Evolutionary conservation across 2,888 invertebrate species (phyloP).

Genomic region (Sinelater perroti): DNA sequence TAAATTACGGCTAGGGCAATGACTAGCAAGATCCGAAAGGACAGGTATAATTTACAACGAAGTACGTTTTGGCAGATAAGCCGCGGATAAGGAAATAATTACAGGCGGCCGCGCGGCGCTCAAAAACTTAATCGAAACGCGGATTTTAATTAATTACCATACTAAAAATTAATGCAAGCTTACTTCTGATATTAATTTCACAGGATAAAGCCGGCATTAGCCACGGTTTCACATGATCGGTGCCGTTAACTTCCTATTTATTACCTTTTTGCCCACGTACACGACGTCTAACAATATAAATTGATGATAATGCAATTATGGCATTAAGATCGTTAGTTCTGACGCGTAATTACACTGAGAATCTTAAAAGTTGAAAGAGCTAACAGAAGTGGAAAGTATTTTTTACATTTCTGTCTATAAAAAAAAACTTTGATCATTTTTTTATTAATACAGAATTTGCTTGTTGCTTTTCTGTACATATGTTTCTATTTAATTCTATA

Average conservation of each 20-base stretch:
- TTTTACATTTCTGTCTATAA: too few relatives aligned
- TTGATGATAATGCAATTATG: constrained; percentile 36
- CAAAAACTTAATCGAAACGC: constrained; percentile 22
- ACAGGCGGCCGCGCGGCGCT: constrained; percentile 4
- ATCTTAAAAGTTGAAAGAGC: constrained; percentile 18
- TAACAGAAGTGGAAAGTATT: constrained; percentile 27
- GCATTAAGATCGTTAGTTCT: constrained; percentile 28
- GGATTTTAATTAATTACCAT: constrained; percentile 27
- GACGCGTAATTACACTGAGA: constrained; percentile 24
- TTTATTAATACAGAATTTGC: too few relatives aligned
- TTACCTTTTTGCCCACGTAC: constrained; percentile 31
- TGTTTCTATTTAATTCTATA: too few relatives aligned
- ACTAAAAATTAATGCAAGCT: constrained; percentile 32
- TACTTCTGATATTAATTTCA: constrained; percentile 29
- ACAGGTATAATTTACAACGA: constrained; percentile 28
- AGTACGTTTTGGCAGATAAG: constrained; percentile 9
- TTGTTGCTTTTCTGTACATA: too few relatives aligned
- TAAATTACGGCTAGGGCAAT: constrained; percentile 25
- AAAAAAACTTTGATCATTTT: too few relatives aligned
- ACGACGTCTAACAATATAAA: constrained; percentile 31
- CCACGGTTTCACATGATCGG: constrained; percentile 20
- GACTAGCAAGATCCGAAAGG: constrained; percentile 22
- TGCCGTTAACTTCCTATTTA: constrained; percentile 30
- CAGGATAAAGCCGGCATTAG: constrained; percentile 31
- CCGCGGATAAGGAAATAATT: constrained; percentile 3